phyloP scores from a whole-genome alignment of 2,888 invertebrate species.

The Formica aserva region DNA sequence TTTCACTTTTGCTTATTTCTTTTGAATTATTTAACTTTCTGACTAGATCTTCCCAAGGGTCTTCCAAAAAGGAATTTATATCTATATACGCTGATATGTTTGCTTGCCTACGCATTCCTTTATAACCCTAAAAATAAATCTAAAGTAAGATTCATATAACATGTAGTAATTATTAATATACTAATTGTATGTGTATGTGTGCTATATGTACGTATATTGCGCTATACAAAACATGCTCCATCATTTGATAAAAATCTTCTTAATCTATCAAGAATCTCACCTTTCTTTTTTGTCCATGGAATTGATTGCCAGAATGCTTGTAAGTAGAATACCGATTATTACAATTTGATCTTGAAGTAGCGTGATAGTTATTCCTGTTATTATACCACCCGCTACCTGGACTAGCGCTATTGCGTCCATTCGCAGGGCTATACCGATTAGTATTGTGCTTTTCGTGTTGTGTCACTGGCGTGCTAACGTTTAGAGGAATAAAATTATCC shows the following conservation, averaged over 20 bases:
- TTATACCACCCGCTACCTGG: slow-evolving; percentile 60
- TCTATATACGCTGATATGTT: slow-evolving; percentile 78
- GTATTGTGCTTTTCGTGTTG: slow-evolving; percentile 60
- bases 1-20: slow-evolving; percentile 21
- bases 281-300: slow-evolving; percentile 64
- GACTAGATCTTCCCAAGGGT: slow-evolving; percentile 80
- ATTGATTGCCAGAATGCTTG: slow-evolving; percentile 62
- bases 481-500: slow-evolving; percentile 77
- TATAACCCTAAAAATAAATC: slow-evolving; percentile 69
- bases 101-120: slow-evolving; percentile 57
- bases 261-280: slow-evolving; percentile 53
- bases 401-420: slow-evolving; percentile 57
- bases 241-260: neutral
- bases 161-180: neutral
- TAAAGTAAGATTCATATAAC: slow-evolving; percentile 19
- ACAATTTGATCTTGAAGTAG: slow-evolving; percentile 68
- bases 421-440: slow-evolving; percentile 65
- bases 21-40: slow-evolving; percentile 58
- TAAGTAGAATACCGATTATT: slow-evolving; percentile 67
- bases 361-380: slow-evolving; percentile 67
- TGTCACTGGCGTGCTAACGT: slow-evolving; percentile 67
- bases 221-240: neutral
- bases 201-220: too few species aligned
- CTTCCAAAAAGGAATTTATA: slow-evolving; percentile 77
- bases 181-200: neutral